These are phyloP conservation scores for Podarcis muralis DNA, from an alignment of 2,113 vertebrate species.

Conservation along the genomic window DNA sequence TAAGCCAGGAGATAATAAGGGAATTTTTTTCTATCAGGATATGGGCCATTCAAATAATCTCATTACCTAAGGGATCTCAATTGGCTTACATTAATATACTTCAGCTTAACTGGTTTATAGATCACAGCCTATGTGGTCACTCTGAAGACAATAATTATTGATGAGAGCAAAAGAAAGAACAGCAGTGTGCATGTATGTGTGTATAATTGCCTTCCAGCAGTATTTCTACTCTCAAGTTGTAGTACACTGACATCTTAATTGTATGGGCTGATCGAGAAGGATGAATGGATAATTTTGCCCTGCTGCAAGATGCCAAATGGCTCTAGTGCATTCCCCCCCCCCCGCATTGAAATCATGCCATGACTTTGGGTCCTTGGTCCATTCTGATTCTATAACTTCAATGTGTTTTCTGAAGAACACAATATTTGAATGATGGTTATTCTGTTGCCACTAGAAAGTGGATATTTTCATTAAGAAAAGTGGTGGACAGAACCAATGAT, in stretches of 20 bases:
- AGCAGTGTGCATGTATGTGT: too few species aligned
- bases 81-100: neutral
- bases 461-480: too few species aligned
- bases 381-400: neutral
- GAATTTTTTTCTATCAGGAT: neutral
- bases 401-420: neutral
- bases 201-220: neutral
- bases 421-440: neutral
- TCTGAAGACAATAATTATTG: neutral
- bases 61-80: neutral
- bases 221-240: neutral
- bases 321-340: neutral
- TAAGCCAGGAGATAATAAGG: neutral
- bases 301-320: neutral
- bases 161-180: neutral
- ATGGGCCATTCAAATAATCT: conserved; percentile 8
- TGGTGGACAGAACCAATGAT: too few species aligned
- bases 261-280: neutral
- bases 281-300: neutral
- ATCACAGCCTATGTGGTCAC: neutral
- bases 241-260: neutral
- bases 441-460: neutral
- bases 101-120: conserved; percentile 4
- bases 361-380: neutral
- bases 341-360: neutral